Conservation (phyloP, 2,888 invertebrate species). For the Villa cingulata region DNA sequence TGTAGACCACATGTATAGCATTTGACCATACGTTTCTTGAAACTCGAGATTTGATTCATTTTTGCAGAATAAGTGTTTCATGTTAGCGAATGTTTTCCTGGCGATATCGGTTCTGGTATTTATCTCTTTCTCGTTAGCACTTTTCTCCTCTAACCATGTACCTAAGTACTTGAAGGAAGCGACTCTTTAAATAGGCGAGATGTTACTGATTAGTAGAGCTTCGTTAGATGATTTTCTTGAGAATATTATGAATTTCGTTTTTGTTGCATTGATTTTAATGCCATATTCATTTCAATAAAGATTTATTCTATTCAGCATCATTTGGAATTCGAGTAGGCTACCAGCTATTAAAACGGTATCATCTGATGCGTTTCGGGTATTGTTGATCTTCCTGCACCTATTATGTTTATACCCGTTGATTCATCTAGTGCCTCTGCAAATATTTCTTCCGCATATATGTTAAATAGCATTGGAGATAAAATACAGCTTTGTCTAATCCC, state of each 20-base stretch:
- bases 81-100: not conserved
- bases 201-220: too few species aligned
- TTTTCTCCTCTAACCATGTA: not conserved
- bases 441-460: not conserved
- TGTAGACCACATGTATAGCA: too few species aligned
- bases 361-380: not conserved
- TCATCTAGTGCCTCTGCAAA: not conserved
- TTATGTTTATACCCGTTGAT: not conserved
- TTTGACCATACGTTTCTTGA: too few species aligned
- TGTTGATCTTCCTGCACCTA: not conserved
- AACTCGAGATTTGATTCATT: fast-evolving
- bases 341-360: not conserved
- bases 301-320: not conserved
- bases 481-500: not conserved
- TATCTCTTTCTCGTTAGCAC: not conserved
- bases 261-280: not conserved
- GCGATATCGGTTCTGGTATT: not conserved
- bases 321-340: not conserved
- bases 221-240: not conserved
- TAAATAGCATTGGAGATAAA: not conserved
- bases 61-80: too few species aligned
- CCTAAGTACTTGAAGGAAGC: not conserved
- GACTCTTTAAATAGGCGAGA: not conserved
- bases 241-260: not conserved
- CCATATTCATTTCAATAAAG: not conserved